A percentile compares a stretch with the other conserved stretches of the same genome.
Evolutionary conservation across 2,888 invertebrate genomes (phyloP).

Genomic region (Drosophila gaucha): DNA sequence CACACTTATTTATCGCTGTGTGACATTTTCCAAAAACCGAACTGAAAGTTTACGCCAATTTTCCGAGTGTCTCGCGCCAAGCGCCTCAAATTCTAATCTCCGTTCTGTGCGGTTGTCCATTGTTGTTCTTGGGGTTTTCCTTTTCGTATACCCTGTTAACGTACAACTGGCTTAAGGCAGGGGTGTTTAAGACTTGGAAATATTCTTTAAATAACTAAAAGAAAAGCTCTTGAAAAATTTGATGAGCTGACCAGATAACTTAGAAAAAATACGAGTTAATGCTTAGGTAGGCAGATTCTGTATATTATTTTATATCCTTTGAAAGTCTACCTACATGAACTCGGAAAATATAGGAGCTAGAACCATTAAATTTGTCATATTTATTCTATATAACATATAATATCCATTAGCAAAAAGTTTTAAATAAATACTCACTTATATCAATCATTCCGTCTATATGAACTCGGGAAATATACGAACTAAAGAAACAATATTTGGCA

Average conservation of each 20-base stretch:
- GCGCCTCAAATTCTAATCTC: slow-evolving; percentile 71
- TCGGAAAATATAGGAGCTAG: not conserved
- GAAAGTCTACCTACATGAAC: not conserved
- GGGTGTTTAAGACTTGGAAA: too few species aligned
- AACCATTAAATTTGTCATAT: too few species aligned
- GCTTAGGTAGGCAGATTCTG: too few species aligned
- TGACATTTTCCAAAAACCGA: slow-evolving; percentile 66
- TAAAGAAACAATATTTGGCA: not conserved
- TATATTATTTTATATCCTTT: too few species aligned
- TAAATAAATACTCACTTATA: not conserved
- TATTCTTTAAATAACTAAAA: too few species aligned
- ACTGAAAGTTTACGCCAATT: slow-evolving; percentile 70
- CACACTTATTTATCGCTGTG: slow-evolving; percentile 72
- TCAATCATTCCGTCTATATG: not conserved
- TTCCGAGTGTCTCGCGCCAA: slow-evolving; percentile 58
- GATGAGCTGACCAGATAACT: too few species aligned
- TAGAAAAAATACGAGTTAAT: too few species aligned
- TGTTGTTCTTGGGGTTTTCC: slow-evolving; percentile 37
- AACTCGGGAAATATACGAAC: not conserved
- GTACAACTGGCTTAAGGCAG: too few species aligned
- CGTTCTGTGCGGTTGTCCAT: slow-evolving; percentile 55
- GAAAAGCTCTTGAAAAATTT: too few species aligned
- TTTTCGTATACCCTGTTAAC: slow-evolving; percentile 19
- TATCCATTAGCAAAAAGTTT: not conserved
- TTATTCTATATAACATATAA: too few species aligned